These are phyloP conservation scores for Siderastrea radians DNA, from an alignment of 92 coral and sea anemone genomes.

Conservation along the genomic window DNA sequence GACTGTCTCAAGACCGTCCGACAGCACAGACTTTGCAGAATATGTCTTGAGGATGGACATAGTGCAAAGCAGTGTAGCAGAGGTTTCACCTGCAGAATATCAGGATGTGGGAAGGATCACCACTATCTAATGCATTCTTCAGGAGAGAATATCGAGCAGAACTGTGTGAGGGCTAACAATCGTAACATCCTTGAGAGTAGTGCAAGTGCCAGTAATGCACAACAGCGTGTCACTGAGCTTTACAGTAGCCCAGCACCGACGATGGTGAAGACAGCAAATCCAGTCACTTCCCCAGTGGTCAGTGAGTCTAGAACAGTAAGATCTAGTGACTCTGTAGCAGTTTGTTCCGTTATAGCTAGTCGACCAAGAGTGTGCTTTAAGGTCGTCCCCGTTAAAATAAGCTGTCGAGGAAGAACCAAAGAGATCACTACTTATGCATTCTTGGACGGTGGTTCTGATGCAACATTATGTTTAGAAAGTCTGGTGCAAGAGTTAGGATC, in stretches of 20 bases:
- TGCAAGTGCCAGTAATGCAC: background rate
- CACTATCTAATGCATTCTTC: conserved; percentile 62
- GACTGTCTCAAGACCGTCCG: conserved; percentile 49
- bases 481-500: conserved; percentile 61
- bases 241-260: background rate
- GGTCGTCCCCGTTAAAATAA: conserved; percentile 75
- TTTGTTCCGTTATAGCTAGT: conserved; percentile 35
- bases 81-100: conserved; percentile 59
- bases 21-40: conserved; percentile 67
- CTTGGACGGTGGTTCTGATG: conserved; percentile 81
- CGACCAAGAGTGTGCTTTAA: conserved; percentile 74
- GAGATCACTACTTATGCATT: conserved; percentile 71
- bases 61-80: conserved; percentile 54
- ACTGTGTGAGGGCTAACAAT: background rate
- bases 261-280: background rate
- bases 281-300: background rate
- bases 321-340: background rate
- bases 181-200: background rate
- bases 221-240: background rate
- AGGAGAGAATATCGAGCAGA: background rate
- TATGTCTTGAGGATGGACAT: conserved; percentile 76
- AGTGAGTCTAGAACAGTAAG: background rate
- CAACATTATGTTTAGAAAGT: conserved; percentile 73
- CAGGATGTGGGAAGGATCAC: conserved; percentile 67
- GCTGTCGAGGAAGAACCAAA: conserved; percentile 43